Percentiles rank a stretch among this genome's conserved stretches.
These are phyloP conservation scores for Asarcornis scutulata DNA, from an alignment of 2,113 vertebrate genomes.

Conservation along the genomic window DNA sequence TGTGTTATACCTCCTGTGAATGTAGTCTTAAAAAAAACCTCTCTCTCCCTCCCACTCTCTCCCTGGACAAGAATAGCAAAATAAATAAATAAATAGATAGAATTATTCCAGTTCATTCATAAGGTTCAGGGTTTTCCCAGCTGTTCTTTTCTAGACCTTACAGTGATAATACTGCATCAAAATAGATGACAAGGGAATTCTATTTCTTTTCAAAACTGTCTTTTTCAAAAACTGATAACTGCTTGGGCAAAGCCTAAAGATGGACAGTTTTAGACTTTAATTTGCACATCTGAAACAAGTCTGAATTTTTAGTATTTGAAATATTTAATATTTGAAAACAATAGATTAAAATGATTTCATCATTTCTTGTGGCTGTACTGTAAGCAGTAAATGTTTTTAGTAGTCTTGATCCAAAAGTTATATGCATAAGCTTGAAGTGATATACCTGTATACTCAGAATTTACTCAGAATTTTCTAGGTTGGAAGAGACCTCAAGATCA, in stretches of 20 bases:
- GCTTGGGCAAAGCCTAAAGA: not conserved
- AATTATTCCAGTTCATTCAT: not conserved
- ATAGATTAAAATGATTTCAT: not conserved
- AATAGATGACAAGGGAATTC: accelerated
- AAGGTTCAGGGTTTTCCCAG: not conserved
- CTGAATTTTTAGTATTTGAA: not conserved
- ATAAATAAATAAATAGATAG: not conserved
- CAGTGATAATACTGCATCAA: not conserved
- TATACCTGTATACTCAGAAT: not conserved
- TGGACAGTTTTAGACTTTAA: accelerated
- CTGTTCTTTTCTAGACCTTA: not conserved
- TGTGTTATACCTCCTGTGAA: not conserved
- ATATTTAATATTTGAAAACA: not conserved
- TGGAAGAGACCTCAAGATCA: too few relatives aligned
- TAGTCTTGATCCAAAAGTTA: accelerated
- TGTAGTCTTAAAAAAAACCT: not conserved
- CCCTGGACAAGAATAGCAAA: not conserved
- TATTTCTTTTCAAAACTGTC: not conserved
- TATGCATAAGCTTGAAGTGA: not conserved
- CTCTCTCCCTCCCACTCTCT: not conserved
- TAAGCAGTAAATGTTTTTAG: not conserved
- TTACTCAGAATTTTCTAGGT: too few relatives aligned
- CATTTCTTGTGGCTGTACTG: not conserved
- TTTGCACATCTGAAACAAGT: not conserved
- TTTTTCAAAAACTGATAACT: not conserved